Base-by-base conservation (phyloP, 2,797 vertebrate genomes). In the Ceryle rudis region DNA sequence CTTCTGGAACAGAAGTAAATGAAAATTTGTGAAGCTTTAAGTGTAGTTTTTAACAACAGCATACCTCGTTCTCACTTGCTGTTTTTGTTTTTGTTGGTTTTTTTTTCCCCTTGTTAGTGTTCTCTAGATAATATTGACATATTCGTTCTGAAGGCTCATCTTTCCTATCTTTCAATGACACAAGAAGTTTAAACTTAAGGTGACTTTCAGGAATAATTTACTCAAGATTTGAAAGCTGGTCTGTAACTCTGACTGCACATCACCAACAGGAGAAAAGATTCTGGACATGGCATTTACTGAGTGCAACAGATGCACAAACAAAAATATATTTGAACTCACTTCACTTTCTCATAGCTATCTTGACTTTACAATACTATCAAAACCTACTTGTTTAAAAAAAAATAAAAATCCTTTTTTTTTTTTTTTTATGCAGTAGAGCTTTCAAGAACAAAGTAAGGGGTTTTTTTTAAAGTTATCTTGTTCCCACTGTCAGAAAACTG, bases 371-470 rank as follows among this genome's bases (percentile, higher is more conserved):
- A 2, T 54, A 11, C 4, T 33, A n/a, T 5, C 5, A 49, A 69
- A 86, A 49, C 3, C 5, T 69, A 42, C 5, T 66, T 70, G 8
- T 14, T 60, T 7, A 44, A 46, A 46, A 46, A 73, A 47, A 39
- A 47, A 23, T n/a, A 33, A 9, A 41, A 0, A 4, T 4, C 2
- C 1, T 10, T 22, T 11, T 46, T 44, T 46, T 10, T 22, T 11
- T 46, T 44, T 46, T 26, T 72, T 70, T 39, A 21, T 41, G 6
- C 20, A 46, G 14, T 18, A 87, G 1, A 18, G 5, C 2, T 22
- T 60, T 54, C 55, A 86, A 66, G 8, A 29, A 75, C 4, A 74
- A 42, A 35, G 1, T 18, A 39, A 80, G 4, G 0, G 11, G 16
- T 26, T 62, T 41, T 5, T 23, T 21, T 22, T 5, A 66, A 51